Evolutionary conservation across 2,113 vertebrate species (phyloP).

Genomic region (Rhabdomys dilectus): DNA sequence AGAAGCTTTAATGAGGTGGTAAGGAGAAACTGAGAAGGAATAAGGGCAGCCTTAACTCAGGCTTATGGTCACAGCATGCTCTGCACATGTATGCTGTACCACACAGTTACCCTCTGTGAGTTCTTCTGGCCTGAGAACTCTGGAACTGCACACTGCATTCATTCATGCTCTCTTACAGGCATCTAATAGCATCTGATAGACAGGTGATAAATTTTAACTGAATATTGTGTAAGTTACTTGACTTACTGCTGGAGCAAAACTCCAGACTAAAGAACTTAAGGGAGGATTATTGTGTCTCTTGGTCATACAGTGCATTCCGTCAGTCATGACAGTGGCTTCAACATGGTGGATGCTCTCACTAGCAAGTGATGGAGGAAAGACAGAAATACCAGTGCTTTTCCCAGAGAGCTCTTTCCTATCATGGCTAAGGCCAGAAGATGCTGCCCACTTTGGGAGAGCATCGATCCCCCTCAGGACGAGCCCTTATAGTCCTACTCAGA

Average conservation of each 20-base stretch:
- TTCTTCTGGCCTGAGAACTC: background rate
- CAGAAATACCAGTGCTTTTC: background rate
- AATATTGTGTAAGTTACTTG: background rate
- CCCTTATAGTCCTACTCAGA: background rate
- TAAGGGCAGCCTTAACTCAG: background rate
- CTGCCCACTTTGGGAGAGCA: background rate
- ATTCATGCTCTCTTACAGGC: background rate
- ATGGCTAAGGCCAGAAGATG: background rate
- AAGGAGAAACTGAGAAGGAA: background rate
- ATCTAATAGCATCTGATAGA: background rate
- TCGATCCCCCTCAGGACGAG: background rate
- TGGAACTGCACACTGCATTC: rapidly evolving
- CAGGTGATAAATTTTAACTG: background rate
- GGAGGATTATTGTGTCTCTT: background rate
- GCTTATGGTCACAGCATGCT: rapidly evolving
- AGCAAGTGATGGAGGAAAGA: background rate
- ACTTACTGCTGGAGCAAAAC: background rate
- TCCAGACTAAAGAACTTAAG: background rate
- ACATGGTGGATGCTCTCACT: background rate
- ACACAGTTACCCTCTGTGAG: background rate
- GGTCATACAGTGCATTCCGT: background rate
- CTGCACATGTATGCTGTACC: rapidly evolving
- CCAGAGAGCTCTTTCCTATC: background rate
- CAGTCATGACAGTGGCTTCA: background rate
- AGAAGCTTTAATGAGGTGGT: background rate